Percentiles rank a stretch among this genome's conserved stretches.
Conservation (phyloP, 2,797 vertebrate species). For the Lagorchestes hirsutus region DNA sequence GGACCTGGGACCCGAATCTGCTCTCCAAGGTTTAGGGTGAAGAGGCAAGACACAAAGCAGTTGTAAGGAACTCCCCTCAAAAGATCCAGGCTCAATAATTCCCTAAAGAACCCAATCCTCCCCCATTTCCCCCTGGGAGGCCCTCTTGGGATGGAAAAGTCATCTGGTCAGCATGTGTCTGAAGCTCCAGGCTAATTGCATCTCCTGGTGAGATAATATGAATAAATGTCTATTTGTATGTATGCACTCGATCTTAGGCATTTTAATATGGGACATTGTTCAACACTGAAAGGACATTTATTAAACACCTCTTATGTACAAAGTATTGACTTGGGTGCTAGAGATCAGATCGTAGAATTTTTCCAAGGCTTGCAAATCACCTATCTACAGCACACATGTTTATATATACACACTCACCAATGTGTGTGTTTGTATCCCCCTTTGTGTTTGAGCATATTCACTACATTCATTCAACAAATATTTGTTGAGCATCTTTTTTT, state of each 20-base stretch:
- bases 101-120: neutral
- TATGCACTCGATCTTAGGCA: neutral
- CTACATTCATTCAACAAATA: neutral
- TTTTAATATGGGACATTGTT: neutral
- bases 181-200: neutral
- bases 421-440: neutral
- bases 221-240: neutral
- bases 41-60: neutral
- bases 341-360: neutral
- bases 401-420: neutral
- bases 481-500: neutral
- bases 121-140: neutral
- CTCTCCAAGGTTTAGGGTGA: neutral
- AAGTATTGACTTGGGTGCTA: neutral
- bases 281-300: neutral
- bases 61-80: neutral
- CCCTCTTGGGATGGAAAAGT: neutral
- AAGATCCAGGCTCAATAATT: neutral
- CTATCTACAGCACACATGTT: neutral
- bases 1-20: neutral
- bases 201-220: neutral
- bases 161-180: constrained; percentile 1
- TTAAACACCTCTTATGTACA: neutral
- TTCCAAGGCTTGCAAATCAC: neutral
- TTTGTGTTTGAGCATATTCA: neutral